Conservation (phyloP, 2,888 invertebrate genomes). For the Epirrita christyi region DNA sequence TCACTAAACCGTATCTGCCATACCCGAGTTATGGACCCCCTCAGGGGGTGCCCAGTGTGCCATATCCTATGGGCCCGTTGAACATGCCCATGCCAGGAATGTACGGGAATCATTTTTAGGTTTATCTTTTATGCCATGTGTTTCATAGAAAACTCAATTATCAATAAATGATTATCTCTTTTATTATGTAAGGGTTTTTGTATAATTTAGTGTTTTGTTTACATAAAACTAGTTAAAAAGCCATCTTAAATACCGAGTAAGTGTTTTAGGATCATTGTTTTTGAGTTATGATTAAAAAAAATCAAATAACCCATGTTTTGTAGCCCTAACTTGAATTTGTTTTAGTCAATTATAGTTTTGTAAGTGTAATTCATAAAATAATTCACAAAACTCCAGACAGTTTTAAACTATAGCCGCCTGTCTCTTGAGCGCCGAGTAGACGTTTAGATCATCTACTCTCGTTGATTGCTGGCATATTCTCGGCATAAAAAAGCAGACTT, state of each 20-base stretch:
- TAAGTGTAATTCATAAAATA: conserved; percentile 2
- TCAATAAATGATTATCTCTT: neutral
- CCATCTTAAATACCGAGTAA: neutral
- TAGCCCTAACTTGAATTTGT: neutral
- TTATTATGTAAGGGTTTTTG: conserved; percentile 3
- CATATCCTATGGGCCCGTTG: conserved; percentile 89
- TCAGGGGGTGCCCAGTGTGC: conserved; percentile 86
- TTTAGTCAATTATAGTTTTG: conserved; percentile 13
- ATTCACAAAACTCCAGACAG: neutral
- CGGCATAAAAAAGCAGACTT: conserved; percentile 5
- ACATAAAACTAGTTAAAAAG: neutral
- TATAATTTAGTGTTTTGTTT: conserved; percentile 14
- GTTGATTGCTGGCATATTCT: neutral
- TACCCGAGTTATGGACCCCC: conserved; percentile 70
- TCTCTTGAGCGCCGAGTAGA: neutral
- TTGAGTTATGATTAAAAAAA: too few relatives aligned
- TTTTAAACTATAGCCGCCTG: neutral
- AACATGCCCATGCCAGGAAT: conserved; percentile 91
- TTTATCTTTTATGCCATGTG: conserved; percentile 29
- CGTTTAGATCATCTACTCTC: neutral
- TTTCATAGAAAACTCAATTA: conserved; percentile 5
- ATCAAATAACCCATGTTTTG: neutral
- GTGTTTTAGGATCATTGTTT: too few relatives aligned
- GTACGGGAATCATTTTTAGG: conserved; percentile 74
- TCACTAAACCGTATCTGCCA: conserved; percentile 70